Base-by-base conservation (phyloP, 2,888 invertebrate species). In the Netelia fuscicornis region DNA sequence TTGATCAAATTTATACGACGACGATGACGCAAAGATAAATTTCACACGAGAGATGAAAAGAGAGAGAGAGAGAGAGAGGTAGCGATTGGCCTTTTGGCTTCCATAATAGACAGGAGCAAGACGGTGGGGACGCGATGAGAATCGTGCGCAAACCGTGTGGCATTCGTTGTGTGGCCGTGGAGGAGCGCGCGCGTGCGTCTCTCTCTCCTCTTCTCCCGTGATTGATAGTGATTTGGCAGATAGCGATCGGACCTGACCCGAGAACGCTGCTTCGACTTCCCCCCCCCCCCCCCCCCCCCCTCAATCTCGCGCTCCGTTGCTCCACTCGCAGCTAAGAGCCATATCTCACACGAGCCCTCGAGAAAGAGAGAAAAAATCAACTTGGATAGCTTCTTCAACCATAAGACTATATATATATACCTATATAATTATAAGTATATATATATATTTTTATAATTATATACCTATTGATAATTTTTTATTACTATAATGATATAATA, bases 181-280 rank as follows among this genome's bases (percentile, higher is more conserved):
- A 84, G 83, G 81, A 70, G 67, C 67, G 62, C 67, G 17, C 20
- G 87, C 88, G 86, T 87, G 83, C 86, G 30, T 30, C 30, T 30
- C 30, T 30, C 30, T 30, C 30, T 30, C 30, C 71, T 20, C 8
- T 62, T 37, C 30, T 20, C 79, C 72, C 84, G 89, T 92, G 92
- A 92, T 92, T 91, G 91, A 92, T 92, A 92, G 91, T 90, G 90
- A 92, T 91, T 92, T 91, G 91, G 90, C 89, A 90, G 92, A 92
- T 91, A 92, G 86, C 89, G 89, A 91, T 92, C 90, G 89, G 87
- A 86, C 90, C 91, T 91, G 89, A 91, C 89, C 72, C 85, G 84
- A 83, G 86, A 79, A 86, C 81, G 77, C 67, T 72, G 77, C 79
- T 56, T 54, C 54, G 70, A 80, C 67, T 37, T 71, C 54, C 72